Evolutionary conservation across 2,113 vertebrate species (phyloP), one percentile per base, ranked within the genome.

Genomic region (Panthera uncia): DNA sequence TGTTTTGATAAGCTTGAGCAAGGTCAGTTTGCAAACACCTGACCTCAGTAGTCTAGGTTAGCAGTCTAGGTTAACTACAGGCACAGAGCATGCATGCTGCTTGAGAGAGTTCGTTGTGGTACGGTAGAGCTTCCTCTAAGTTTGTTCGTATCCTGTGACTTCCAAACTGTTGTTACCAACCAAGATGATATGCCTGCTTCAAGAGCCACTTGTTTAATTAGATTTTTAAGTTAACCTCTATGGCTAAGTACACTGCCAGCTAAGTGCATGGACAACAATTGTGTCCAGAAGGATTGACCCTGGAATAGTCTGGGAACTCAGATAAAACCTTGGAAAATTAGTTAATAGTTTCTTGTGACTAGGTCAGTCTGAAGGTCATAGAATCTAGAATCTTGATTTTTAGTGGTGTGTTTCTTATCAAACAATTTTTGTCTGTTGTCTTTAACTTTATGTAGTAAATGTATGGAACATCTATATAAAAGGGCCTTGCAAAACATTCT

Each of bases 401-500:
- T 63, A 38, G 31, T 86, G 45, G 73, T 38, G 6, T 50, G 14
- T 33, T 76, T 89, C 13, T 57, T 96, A 87, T 13, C 41, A 76
- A 88, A 92, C 29, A 2, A 55, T 19, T 85, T 71, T 91, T 93
- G 38, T 76, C 38, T 76, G 0, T 83, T 95, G 27, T 31, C 78
- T 83, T 98, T 45, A 95, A 95, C 11, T 10, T 89, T 38, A 13
- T 90, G 38, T 13, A 85, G 38, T 87, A 57, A 65, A 48, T 61
- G 12, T 65, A n/a, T 83, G 3, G 33, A 83, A 18, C 33, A 38
- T n/a, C 33, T 61, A 48, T 31, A 80, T 63, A 10, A 52, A 78
- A 66, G 55, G 82, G 14, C 2, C 66, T 63, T 68, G 33, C 27
- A 84, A 90, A 93, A 91, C 52, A 89, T 55, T 55, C 23, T 63